Evolutionary conservation across 2,113 vertebrate species (phyloP).

Genomic region (Pelvicachromis taeniatus): DNA sequence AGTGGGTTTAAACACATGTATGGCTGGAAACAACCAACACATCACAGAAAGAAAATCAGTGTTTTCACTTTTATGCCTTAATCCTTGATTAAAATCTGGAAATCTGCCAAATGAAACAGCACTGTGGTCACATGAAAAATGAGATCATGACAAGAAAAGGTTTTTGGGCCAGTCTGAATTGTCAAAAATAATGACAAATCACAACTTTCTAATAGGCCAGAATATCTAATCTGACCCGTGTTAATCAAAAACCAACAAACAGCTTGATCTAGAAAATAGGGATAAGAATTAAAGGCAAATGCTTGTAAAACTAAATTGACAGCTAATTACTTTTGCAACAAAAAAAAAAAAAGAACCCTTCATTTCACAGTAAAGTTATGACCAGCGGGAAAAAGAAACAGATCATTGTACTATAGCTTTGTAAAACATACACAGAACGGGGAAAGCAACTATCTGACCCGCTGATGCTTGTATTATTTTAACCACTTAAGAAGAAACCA

Average conservation of each 20-base stretch:
- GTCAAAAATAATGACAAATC: background rate
- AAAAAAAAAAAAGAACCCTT: background rate
- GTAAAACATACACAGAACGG: rapidly evolving
- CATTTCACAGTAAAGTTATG: background rate
- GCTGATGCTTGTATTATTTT: background rate
- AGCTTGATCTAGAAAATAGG: background rate
- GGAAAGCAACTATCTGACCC: background rate
- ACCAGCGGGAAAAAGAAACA: background rate
- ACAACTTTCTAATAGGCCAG: background rate
- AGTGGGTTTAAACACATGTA: background rate
- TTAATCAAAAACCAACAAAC: background rate
- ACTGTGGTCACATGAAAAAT: background rate
- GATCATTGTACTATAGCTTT: background rate
- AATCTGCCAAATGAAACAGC: background rate
- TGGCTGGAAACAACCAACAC: background rate
- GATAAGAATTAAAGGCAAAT: background rate
- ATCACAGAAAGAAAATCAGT: background rate
- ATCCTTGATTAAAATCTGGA: background rate
- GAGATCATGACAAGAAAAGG: background rate
- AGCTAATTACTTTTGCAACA: background rate
- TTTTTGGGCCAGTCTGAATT: background rate
- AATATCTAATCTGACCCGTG: background rate
- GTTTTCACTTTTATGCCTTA: background rate
- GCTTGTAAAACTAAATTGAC: background rate
- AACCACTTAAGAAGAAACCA: background rate